Evolutionary conservation across 2,888 invertebrate species (phyloP), one percentile per base, ranked within the genome.

Genomic region (Steinernema carpocapsae): DNA sequence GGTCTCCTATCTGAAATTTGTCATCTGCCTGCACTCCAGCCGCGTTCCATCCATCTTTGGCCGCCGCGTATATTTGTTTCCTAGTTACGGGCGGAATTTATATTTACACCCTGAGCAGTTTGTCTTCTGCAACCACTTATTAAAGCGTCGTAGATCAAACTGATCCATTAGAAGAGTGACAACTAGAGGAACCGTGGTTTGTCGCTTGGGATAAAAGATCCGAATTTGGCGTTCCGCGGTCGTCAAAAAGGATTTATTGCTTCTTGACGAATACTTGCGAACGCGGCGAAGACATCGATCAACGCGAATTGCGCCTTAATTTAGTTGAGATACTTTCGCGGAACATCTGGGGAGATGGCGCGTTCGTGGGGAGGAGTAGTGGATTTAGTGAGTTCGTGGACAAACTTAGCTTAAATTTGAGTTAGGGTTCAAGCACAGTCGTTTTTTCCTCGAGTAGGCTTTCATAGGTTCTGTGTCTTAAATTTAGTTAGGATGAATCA

Each of bases 171-270:
- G 3, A 48, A 4, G 10, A 43, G 43, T 14, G 43, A 43, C 43
- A 14, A 43, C 14, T 43, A 12, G 43, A 43, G 43, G 14, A 43
- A 12, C 43, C 43, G 43, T 14, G 14, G 43, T 12, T 43, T 12
- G 56, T 3, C 56, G 56, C 10, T 4, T 4, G n/a, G 19, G 48
- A 48, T 48, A 48, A 48, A 48, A 17, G 48, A 17, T 6, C 26
- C 22, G 26, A 24, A 56, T 12, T 3, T 56, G 51, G 4, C 24
- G 26, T 56, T 4, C 24, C 26, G 26, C 26, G 26, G 56, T 56
- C 24, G 26, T 24, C 56, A 22, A 26, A 56, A 22, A 24, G 26
- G 56, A 56, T 56, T 56, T 56, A 56, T 56, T 14, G 56, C 22
- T 56, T 10, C 56, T 19, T 22, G 26, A 6, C 6, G 56, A 19